Base-by-base conservation (phyloP, 2,888 invertebrate genomes). In the Eustalomyia histrio region DNA sequence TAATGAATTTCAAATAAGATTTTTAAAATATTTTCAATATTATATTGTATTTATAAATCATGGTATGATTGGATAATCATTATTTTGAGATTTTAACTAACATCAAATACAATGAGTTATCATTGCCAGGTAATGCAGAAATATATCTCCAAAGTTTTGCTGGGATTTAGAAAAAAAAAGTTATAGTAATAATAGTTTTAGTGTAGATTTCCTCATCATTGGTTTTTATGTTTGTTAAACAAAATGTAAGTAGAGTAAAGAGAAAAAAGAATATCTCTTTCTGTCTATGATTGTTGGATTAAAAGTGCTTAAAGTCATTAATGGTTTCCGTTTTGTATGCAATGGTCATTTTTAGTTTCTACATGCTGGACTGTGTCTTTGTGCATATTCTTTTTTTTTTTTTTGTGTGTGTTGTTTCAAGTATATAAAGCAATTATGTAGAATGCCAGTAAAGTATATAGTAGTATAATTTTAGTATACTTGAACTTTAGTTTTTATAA, bases 281-380 rank as follows among this genome's bases (percentile, higher is more conserved):
- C 53, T 74, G 64, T 75, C 75, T 75, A 65, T 79, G 75, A 71
- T 67, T 75, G 79, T 75, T 74, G 75, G 81, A 81, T 81, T 81
- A 81, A 78, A 81, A 81, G 81, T 81, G 78, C 81, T 81, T 78
- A 81, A 81, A 81, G 78, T 75, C 81, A 81, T 81, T 81, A 81
- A 81, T 81, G 81, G 78, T 81, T 75, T 81, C 81, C 81, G 81
- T 78, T 81, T 61, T 73, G 10, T 61, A 21, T 35, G 9, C n/a
- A 52, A 35, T 73, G 78, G 78, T 79, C 78, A 79, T 73, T 73
- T 73, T 39, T 33, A 73, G 72, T 57, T 69, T 68, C 14, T 47
- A 47, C 61, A 57, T 67, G 57, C 12, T 61, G n/a, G 18, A 67
- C 47, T 47, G 60, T 55, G 16, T 29, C 17, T 64, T 53, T 47